These are phyloP conservation scores for Tragelaphus scriptus DNA, from an alignment of 2,113 vertebrate species.

Conservation along the genomic window DNA sequence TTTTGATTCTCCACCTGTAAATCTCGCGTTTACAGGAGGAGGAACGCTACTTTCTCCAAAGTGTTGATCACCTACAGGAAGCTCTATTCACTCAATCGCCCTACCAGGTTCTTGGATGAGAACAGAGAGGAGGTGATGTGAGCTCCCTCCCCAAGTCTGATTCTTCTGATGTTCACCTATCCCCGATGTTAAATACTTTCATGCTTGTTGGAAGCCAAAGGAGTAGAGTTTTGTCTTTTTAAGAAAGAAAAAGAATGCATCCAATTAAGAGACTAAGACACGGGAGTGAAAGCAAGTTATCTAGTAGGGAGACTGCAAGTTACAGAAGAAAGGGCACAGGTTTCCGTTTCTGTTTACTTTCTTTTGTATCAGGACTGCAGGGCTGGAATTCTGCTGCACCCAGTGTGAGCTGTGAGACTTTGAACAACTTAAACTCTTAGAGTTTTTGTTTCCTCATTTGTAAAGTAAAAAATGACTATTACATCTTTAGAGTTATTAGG, in stretches of 20 bases:
- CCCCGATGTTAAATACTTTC: background rate
- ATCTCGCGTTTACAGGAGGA: background rate
- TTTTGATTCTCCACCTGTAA: background rate
- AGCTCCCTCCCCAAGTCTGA: background rate
- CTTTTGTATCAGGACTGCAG: background rate
- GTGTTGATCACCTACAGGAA: background rate
- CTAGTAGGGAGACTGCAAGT: background rate
- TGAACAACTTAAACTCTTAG: background rate
- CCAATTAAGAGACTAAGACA: background rate
- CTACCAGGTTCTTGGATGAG: background rate
- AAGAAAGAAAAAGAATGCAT: background rate
- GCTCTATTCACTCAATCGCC: rapidly evolving
- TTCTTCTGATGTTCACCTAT: background rate
- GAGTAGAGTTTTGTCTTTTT: background rate
- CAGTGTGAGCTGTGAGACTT: background rate
- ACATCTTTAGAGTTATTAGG: background rate
- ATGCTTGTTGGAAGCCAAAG: background rate
- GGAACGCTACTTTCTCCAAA: background rate
- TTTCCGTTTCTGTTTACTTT: background rate
- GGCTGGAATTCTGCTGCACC: background rate
- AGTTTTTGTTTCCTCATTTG: background rate
- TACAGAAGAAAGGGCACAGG: background rate
- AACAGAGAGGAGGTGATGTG: background rate
- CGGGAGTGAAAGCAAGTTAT: background rate
- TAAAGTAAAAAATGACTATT: background rate